Evolutionary conservation across 2,888 invertebrate genomes (phyloP), one percentile per base, ranked within the genome.

Genomic region (Conistra vaccinii): DNA sequence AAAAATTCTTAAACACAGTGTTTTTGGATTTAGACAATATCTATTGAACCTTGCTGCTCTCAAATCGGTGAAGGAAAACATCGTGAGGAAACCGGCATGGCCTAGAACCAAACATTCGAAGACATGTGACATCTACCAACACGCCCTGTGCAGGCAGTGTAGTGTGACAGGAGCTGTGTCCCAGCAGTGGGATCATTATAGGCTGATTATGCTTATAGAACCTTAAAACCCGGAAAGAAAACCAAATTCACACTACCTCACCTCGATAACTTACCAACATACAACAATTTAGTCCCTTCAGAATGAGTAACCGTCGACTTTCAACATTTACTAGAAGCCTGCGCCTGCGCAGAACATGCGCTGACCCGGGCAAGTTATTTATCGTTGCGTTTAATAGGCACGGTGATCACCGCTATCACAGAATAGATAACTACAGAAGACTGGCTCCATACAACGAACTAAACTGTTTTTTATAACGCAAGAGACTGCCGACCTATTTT

Each of bases 281-380:
- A 84, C 84, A 83, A 84, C 84, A 83, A 83, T 83, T 84, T 84
- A 83, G 84, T 61, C 81, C 73, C 73, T 83, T 72, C 84, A 83
- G 70, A 84, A 84, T 81, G 81, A 83, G 74, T 84, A 69, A 84
- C 74, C 78, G 84, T 77, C 67, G 68, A 80, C 81, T 84, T 83
- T 77, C 83, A 85, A 85, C 86, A 85, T 86, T 85, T 83, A 81
- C 83, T 79, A 78, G 86, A 68, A 86, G 86, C 86, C 74, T 84
- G 87, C 76, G 83, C 76, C 53, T 55, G 80, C 85, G 83, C 85
- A 73, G 55, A 77, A 87, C 87, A 85, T 78, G 76, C 82, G 76
- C 87, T 87, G 87, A 87, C 87, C 86, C 83, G 71, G 78, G 69
- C 78, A 75, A 63, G 80, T 87, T 85, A 87, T 87, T 87, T 87